Percentiles rank a stretch among this genome's conserved stretches.
Conservation (phyloP, 1,140 invertebrate species). For the Drosophila seguyi region DNA sequence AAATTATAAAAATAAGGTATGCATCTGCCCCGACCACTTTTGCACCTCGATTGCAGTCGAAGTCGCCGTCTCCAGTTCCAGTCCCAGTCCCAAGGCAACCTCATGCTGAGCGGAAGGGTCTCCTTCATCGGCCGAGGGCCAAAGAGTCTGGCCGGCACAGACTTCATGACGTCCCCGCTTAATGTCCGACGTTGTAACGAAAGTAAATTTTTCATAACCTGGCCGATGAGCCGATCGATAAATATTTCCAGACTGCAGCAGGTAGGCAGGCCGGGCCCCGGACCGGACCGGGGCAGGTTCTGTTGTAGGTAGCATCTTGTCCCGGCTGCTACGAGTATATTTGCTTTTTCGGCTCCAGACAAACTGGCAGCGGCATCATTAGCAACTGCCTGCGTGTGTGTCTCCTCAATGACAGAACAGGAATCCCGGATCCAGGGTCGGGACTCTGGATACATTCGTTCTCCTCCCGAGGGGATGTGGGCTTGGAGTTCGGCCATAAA, state of each 20-base stretch:
- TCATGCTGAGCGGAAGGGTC: constrained; percentile 61
- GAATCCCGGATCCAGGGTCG: constrained; percentile 28
- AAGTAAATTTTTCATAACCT: constrained; percentile 82
- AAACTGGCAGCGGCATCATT: constrained; percentile 81
- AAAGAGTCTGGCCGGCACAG: constrained; percentile 56
- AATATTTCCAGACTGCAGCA: constrained; percentile 71
- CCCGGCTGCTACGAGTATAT: constrained; percentile 34
- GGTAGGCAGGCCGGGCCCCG: constrained; percentile 43
- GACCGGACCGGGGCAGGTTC: constrained; percentile 1
- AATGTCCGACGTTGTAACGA: constrained; percentile 70
- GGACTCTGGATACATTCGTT: background rate
- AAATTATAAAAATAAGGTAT: constrained; percentile 77
- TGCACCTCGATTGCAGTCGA: constrained; percentile 11
- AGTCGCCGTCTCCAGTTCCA: background rate
- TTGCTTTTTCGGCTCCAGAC: constrained; percentile 53
- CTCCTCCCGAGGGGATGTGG: constrained; percentile 8
- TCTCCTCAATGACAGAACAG: constrained; percentile 58
- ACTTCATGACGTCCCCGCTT: constrained; percentile 79
- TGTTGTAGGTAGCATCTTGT: constrained; percentile 63
- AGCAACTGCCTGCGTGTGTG: constrained; percentile 54
- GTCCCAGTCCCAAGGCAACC: constrained; percentile 20
- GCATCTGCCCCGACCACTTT: constrained; percentile 46
- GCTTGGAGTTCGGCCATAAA: constrained; percentile 39
- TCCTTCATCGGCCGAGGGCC: constrained; percentile 1
- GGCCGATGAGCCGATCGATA: constrained; percentile 69